Base-by-base conservation (phyloP, 2,797 vertebrate genomes). In the Thripadectes ignobilis region DNA sequence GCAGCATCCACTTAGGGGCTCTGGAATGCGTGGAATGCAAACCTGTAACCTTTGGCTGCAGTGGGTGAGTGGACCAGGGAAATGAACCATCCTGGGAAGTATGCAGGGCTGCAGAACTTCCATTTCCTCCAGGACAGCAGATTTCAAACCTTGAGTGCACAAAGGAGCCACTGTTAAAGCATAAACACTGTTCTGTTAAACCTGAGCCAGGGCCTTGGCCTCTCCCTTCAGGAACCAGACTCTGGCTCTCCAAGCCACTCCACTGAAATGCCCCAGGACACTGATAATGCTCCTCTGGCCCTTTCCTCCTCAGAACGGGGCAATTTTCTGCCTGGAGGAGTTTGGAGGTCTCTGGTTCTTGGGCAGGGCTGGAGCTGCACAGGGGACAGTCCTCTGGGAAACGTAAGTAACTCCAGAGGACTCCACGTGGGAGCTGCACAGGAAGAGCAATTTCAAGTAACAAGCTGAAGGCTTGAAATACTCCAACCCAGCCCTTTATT, bases 1-100 rank as follows among this genome's bases (percentile, higher is more conserved):
- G 59, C 19, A 77, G 71, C 8, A 12, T 5, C 84, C 63, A 6
- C 73, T 92, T 12, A 1, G 69, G 73, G 41, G 71, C 26, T 19
- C 30, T 51, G 94, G 91, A 91, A 95, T 93, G 26, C 10, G 17
- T 20, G 95, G 92, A 95, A 95, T 95, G 92, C 88, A 87, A 96
- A 96, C 87, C 93, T 95, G 95, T 61, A 91, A 89, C 89, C 90
- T 91, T 23, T 29, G 66, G 76, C 75, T 66, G 77, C 77, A 75
- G 77, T 12, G 66, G 73, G 32, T 43, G 76, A 75, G 12, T 12
- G 65, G 88, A 39, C 6, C 81, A 49, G 92, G 93, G 85, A 90
- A 95, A 82, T 71, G 72, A 85, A 45, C 63, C 87, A 48, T 75
- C 65, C 88, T 19, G 54, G 58, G 17, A 85, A 84, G 36, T 12